phyloP scores from a whole-genome alignment of 2,888 invertebrate genomes.

The Theretra japonica region DNA sequence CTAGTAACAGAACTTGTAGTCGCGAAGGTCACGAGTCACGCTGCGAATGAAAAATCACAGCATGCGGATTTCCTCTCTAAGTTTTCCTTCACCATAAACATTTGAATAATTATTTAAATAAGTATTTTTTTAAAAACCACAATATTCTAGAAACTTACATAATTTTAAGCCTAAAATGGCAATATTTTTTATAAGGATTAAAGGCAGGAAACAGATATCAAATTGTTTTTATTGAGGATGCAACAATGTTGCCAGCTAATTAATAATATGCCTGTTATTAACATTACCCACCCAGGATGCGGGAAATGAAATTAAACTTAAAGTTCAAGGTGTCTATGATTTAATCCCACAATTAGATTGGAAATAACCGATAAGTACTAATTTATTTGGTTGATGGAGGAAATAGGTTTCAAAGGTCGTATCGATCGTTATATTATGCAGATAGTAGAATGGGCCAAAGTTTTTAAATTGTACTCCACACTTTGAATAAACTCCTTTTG shows the following conservation, averaged over 20 bases:
- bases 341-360: slow-evolving; percentile 25
- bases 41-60: not conserved
- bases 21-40: not conserved
- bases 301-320: slow-evolving; percentile 33
- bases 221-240: slow-evolving; percentile 22
- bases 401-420: slow-evolving; percentile 18
- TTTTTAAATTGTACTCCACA: no score
- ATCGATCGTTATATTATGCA: not conserved
- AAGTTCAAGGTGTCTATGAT: slow-evolving; percentile 36
- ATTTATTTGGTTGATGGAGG: slow-evolving; percentile 18
- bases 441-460: no score
- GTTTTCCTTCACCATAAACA: not conserved
- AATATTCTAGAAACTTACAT: not conserved
- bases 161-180: not conserved
- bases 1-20: not conserved
- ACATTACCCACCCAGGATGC: slow-evolving; percentile 28
- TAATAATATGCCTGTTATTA: slow-evolving; percentile 5
- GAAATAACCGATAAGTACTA: slow-evolving; percentile 16
- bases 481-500: no score
- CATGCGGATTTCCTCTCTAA: not conserved
- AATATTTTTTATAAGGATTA: slow-evolving; percentile 1
- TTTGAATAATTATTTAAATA: not conserved
- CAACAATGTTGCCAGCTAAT: slow-evolving; percentile 33
- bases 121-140: not conserved
- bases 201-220: not conserved